Evolutionary conservation across 2,113 vertebrate genomes (phyloP).

Genomic region (Pantherophis guttatus): DNA sequence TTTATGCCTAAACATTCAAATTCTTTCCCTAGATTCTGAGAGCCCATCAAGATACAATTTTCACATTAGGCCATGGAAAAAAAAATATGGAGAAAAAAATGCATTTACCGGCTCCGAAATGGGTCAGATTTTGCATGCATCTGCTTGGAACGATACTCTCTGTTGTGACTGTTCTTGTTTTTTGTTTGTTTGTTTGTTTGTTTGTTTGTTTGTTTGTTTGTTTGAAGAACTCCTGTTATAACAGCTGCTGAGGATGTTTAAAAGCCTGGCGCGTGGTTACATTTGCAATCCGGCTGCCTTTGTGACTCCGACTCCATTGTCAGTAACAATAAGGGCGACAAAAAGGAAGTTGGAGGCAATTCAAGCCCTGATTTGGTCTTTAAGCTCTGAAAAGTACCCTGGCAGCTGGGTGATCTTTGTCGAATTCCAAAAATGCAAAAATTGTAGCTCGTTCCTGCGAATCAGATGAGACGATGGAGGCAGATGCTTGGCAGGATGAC

Average conservation of each 20-base stretch:
- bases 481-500: slow-evolving; percentile 52
- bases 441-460: slow-evolving; percentile 56
- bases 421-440: slow-evolving; percentile 62
- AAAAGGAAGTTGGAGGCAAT: slow-evolving; percentile 54
- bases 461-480: slow-evolving; percentile 57
- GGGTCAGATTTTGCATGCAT: slow-evolving; percentile 40
- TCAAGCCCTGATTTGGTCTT: slow-evolving; percentile 65
- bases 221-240: slow-evolving; percentile 49
- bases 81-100: not conserved
- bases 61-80: not conserved
- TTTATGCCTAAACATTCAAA: slow-evolving; percentile 26
- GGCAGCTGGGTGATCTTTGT: slow-evolving; percentile 69
- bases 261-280: slow-evolving; percentile 59
- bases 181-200: not conserved
- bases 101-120: slow-evolving; percentile 42
- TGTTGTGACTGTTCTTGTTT: not conserved
- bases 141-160: slow-evolving; percentile 45
- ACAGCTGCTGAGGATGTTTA: slow-evolving; percentile 50
- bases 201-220: not conserved
- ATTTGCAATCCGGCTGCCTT: slow-evolving; percentile 63
- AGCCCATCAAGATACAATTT: slow-evolving; percentile 38
- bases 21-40: slow-evolving; percentile 36
- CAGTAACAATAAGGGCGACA: slow-evolving; percentile 56
- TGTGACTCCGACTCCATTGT: slow-evolving; percentile 61
- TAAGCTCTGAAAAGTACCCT: slow-evolving; percentile 60